Base-by-base conservation (phyloP, 2,113 vertebrate species). In the Odocoileus virginianus region DNA sequence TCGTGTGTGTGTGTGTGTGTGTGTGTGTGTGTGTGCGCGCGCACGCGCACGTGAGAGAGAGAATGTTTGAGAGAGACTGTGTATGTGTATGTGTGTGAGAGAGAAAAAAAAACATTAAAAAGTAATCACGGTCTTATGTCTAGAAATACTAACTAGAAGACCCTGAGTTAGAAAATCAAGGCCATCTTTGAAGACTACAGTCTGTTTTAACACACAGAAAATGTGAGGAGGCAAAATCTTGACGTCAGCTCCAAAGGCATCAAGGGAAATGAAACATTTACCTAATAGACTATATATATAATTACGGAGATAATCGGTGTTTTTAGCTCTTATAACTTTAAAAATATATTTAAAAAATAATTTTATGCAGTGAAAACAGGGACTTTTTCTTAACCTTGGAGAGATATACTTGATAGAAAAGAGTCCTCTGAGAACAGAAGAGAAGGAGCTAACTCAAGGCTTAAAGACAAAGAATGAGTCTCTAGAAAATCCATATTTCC, bases 101-200 rank as follows among this genome's bases (percentile, higher is more conserved):
- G 25, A 81, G 50, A 71, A 33, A 92, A 1, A 60, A 87, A 60
- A 97, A 17, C 94, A 1, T 23, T 64, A 94, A 88, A 83, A 87
- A 36, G 36, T 61, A 82, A 11, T 86, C 85, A 93, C 47, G 13
- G 50, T 25, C 23, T 78, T 83, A 60, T 33, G 8, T 25, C n/a
- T 57, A 92, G 36, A 95, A 97, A 95, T 45, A 78, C 36, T 33
- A 58, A 89, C 28, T 82, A 83, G 52, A 94, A 47, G 50, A 96
- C 92, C 7, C 6, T 55, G 12, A 45, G 43, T 64, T 19, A 81
- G 30, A 27, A 90, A 90, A 9, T n/a, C 14, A 79, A 12, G 43
- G 27, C 17, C 28, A 45, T 95, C 43, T 67, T 94, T 60, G 57
- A 36, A 43, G 36, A 15, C 33, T 52, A 61, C 6, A 33, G 1